Conservation (phyloP, 2,888 invertebrate genomes). For the Netelia inedita region DNA sequence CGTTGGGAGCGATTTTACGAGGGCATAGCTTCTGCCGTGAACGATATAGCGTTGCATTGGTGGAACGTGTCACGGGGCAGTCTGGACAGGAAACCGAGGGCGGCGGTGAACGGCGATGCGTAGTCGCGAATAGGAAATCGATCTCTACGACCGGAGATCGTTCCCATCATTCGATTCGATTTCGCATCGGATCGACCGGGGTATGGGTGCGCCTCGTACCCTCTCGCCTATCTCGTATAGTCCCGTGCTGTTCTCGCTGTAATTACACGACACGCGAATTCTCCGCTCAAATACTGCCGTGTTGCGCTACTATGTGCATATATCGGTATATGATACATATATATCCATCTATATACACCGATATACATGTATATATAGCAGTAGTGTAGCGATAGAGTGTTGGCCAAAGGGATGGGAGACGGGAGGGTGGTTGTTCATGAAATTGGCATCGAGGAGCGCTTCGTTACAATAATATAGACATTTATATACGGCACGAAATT, state of each 20-base stretch:
- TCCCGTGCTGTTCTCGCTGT: constrained; percentile 52
- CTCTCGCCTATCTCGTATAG: constrained; percentile 13
- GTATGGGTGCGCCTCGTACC: constrained; percentile 52
- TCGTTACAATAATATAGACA: constrained; percentile 83
- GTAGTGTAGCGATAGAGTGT: constrained; percentile 26
- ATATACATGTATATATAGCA: neutral
- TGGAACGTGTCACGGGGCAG: constrained; percentile 69
- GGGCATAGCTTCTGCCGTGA: constrained; percentile 63
- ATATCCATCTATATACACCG: neutral
- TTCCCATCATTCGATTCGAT: constrained; percentile 75
- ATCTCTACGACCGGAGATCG: constrained; percentile 77
- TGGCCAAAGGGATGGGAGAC: constrained; percentile 8
- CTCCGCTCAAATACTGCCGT: constrained; percentile 27
- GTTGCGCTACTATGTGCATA: constrained; percentile 7
- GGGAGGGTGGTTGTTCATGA: constrained; percentile 70
- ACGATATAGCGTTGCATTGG: constrained; percentile 58
- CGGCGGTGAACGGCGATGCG: constrained; percentile 69
- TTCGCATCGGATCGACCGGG: constrained; percentile 68
- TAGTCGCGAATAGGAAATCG: constrained; percentile 77
- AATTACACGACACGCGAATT: constrained; percentile 69
- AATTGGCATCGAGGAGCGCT: constrained; percentile 79
- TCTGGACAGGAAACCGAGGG: constrained; percentile 70
- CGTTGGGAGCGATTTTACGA: constrained; percentile 72
- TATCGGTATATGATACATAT: neutral
- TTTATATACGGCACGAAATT: constrained; percentile 79